Conservation (phyloP, 2,888 invertebrate species). For the Lasioglossum calceatum region DNA sequence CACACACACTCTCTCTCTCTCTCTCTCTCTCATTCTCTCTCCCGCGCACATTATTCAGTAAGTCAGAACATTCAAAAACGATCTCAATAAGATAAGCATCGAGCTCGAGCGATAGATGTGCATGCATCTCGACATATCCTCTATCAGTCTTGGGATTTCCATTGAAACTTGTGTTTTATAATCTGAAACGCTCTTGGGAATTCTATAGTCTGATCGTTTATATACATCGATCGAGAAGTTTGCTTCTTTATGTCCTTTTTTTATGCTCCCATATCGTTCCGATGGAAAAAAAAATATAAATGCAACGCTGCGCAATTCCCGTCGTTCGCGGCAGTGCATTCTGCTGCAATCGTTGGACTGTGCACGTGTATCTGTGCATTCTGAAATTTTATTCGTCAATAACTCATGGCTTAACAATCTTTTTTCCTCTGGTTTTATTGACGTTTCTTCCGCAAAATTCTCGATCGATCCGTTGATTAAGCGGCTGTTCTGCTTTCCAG, state of each 20-base stretch:
- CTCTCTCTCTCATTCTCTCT: not conserved
- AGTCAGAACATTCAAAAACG: slow-evolving; percentile 50
- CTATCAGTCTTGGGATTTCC: slow-evolving; percentile 65
- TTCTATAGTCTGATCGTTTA: slow-evolving; percentile 30
- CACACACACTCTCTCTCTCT: not conserved
- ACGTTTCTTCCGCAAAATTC: not conserved
- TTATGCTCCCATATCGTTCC: not conserved
- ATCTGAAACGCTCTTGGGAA: slow-evolving; percentile 52
- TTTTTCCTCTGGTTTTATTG: not conserved
- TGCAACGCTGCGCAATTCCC: not conserved
- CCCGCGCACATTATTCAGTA: slow-evolving; percentile 12
- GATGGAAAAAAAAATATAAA: slow-evolving; percentile 4
- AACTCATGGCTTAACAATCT: not conserved
- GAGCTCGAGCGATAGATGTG: slow-evolving; percentile 40
- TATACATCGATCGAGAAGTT: slow-evolving; percentile 28
- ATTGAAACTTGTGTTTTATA: slow-evolving; percentile 37
- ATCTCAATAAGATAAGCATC: slow-evolving; percentile 46
- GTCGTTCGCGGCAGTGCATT: not conserved
- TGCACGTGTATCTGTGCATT: not conserved
- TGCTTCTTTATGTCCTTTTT: not conserved
- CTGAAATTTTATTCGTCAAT: not conserved
- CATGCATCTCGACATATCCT: slow-evolving; percentile 56
- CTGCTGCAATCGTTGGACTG: not conserved
- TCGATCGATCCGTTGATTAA: slow-evolving; percentile 16
- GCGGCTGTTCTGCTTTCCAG: no score